phyloP scores from a whole-genome alignment of 2,113 vertebrate species.

The Dicentrarchus labrax region DNA sequence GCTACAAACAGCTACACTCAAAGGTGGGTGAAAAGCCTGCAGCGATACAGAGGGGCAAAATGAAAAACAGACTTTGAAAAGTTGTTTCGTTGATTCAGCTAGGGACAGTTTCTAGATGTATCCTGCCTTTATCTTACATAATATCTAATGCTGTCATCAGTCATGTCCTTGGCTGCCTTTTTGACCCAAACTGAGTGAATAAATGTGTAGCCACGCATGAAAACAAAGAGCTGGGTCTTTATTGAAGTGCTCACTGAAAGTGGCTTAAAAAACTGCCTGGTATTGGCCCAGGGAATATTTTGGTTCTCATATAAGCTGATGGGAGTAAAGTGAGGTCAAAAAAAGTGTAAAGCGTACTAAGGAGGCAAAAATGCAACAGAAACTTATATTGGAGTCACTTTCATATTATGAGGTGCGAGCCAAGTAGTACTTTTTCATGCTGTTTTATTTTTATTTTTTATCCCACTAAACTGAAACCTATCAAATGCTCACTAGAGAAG shows the following conservation, averaged over 20 bases:
- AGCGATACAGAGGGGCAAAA: too few species aligned
- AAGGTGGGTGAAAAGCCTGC: too few species aligned
- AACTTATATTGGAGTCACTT: background rate
- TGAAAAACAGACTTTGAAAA: background rate
- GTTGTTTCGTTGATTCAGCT: background rate
- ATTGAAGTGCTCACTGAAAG: slow-evolving; percentile 41
- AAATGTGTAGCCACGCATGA: slow-evolving; percentile 52
- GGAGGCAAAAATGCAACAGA: background rate
- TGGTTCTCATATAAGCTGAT: slow-evolving; percentile 22
- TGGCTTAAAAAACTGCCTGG: slow-evolving; percentile 17
- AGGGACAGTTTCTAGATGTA: background rate
- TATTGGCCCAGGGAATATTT: slow-evolving; percentile 28
- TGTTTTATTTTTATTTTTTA: slow-evolving; percentile 14
- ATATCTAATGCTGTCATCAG: slow-evolving; percentile 43
- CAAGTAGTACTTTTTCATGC: too few species aligned
- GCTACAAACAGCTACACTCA: too few species aligned
- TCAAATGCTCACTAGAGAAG: slow-evolving; percentile 8
- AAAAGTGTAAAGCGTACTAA: background rate
- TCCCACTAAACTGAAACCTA: slow-evolving; percentile 18
- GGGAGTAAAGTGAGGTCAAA: slow-evolving; percentile 25
- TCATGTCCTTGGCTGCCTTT: slow-evolving; percentile 53
- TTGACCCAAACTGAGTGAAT: slow-evolving; percentile 49
- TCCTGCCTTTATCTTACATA: slow-evolving; percentile 22
- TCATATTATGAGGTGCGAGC: background rate
- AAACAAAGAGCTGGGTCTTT: slow-evolving; percentile 41